These are phyloP conservation scores for Todiramphus chloris DNA, from an alignment of 2,113 vertebrate species.

Conservation along the genomic window DNA sequence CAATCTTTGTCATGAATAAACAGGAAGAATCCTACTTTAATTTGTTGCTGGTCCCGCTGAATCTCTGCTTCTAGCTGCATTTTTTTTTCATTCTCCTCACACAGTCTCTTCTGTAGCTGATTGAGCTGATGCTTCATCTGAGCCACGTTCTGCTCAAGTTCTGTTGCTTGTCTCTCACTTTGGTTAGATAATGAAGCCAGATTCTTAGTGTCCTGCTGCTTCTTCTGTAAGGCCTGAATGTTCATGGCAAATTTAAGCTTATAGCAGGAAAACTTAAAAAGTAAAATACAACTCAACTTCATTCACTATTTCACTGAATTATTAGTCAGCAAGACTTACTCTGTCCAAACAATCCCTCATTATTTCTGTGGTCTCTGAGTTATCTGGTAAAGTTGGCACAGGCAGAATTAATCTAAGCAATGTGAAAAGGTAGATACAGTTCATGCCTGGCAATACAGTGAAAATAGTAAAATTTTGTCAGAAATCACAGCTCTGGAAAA, in stretches of 20 bases:
- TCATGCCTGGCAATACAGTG: not conserved
- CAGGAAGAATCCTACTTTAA: slow-evolving; percentile 70
- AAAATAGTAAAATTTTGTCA: not conserved
- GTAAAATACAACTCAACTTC: not conserved
- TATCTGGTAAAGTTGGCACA: not conserved
- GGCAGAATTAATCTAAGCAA: not conserved
- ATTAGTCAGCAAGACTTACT: not conserved
- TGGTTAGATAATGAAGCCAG: slow-evolving; percentile 79
- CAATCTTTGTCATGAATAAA: not conserved
- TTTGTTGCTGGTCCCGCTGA: slow-evolving; percentile 76
- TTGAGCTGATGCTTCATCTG: slow-evolving; percentile 81
- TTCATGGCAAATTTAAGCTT: slow-evolving; percentile 38
- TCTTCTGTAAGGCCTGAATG: slow-evolving; percentile 75
- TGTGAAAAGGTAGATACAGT: not conserved
- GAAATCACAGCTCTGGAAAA: not conserved
- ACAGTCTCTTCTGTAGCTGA: slow-evolving; percentile 77
- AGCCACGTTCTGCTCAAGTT: slow-evolving; percentile 81
- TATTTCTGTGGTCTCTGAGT: not conserved
- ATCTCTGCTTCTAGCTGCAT: slow-evolving; percentile 74
- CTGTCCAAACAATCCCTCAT: not conserved
- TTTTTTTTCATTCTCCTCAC: slow-evolving; percentile 74
- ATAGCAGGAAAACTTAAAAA: not conserved
- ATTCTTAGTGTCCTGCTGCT: slow-evolving; percentile 77
- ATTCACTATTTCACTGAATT: not conserved
- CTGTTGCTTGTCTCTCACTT: slow-evolving; percentile 76